Base-by-base conservation (phyloP, 2,797 vertebrate genomes). In the Sarcophilus harrisii region DNA sequence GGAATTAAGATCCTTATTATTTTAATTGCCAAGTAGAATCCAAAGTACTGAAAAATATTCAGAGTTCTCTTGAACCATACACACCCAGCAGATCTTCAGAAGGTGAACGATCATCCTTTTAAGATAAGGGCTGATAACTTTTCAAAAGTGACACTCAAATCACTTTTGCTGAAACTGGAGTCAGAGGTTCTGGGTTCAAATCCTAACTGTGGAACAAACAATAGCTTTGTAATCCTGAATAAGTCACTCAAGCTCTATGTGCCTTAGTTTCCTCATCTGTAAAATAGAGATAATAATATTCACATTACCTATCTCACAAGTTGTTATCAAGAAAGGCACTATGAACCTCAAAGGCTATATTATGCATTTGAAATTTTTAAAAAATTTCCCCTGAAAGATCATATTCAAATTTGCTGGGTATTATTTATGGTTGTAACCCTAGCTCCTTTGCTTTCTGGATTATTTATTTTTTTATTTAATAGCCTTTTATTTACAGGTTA, bases 71-170 rank as follows among this genome's bases (percentile, higher is more conserved):
- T 95, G 91, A 91, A 81, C 57, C 54, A 59, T 21, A 29, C 92
- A 55, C 92, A 81, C 55, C 45, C 52, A 87, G 73, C 58, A 95
- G 90, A 90, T 24, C 0, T 49, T 4, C 6, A 92, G 54, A 93
- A 95, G 57, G 90, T 94, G 52, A 58, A 60, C 89, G 57, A n/a
- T 73, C 57, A n/a, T 73, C 90, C 73, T n/a, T 55, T 52, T 92
- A 59, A 27, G 57, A 27, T 92, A 59, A 58, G 38, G 94, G 58
- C 52, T 52, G 93, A 93, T 28, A 28, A 30, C 57, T 24, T 45
- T 1, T 62, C 87, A 57, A 58, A n/a, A 0, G n/a, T 62, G 55
- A 27, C 9, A 0, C 54, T 89, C 30, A 29, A 38, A 30, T n/a
- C 3, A 87, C 24, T 1, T 87, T 49, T n/a, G 11, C 10, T 49